Evolutionary conservation across 2,888 invertebrate species (phyloP).

Genomic region (Pterostichus niger): DNA sequence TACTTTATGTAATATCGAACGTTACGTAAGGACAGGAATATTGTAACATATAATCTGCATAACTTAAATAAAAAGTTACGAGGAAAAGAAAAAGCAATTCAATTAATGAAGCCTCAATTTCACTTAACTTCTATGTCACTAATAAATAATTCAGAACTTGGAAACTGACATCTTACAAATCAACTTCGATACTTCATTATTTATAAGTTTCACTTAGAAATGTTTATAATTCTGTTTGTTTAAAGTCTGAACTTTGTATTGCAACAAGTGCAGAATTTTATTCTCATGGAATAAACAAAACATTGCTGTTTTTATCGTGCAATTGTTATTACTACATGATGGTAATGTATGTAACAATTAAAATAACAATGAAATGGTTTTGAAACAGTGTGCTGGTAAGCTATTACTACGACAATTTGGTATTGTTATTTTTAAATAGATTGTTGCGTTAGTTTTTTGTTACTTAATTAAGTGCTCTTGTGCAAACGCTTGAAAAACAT

Average conservation of each 20-base stretch:
- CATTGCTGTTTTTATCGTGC: neutral
- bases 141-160: conserved; percentile 17
- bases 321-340: conserved; percentile 11
- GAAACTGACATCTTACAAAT: conserved; percentile 5
- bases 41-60: neutral
- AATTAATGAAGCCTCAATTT: conserved; percentile 10
- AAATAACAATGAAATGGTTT: conserved; percentile 23
- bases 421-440: neutral
- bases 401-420: neutral
- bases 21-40: neutral
- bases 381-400: neutral
- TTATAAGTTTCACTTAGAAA: conserved; percentile 9
- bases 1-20: conserved; percentile 2
- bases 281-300: conserved; percentile 12
- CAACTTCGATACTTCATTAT: conserved; percentile 5
- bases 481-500: neutral
- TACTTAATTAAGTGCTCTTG: conserved; percentile 14
- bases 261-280: conserved; percentile 25
- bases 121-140: neutral
- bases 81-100: neutral
- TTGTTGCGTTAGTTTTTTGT: conserved; percentile 11
- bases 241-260: neutral
- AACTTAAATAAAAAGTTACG: neutral
- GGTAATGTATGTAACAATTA: conserved; percentile 23
- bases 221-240: neutral